Conservation (phyloP, 2,113 vertebrate genomes). For the Procavia capensis region DNA sequence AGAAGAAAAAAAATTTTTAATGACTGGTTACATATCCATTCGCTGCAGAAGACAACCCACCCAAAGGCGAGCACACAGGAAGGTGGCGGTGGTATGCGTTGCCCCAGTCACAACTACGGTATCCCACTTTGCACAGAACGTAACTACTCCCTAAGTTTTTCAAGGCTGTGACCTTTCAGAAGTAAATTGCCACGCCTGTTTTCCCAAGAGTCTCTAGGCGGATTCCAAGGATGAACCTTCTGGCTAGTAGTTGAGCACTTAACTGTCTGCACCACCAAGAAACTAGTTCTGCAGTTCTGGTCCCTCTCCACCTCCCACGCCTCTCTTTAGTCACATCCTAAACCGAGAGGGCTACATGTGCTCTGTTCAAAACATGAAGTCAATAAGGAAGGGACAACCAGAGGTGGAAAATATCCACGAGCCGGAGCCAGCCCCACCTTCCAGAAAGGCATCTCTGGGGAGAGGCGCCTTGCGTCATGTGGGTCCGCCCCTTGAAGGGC, state of each 20-base stretch:
- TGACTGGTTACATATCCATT: too few relatives aligned
- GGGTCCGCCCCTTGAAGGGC: constrained; percentile 39
- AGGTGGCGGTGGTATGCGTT: background rate
- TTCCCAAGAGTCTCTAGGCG: background rate
- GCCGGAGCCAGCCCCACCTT: accelerated
- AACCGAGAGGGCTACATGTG: accelerated
- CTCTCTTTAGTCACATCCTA: background rate
- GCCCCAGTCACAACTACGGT: background rate
- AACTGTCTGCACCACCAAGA: background rate
- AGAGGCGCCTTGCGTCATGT: constrained; percentile 44
- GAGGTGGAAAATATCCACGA: background rate
- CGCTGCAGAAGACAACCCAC: background rate
- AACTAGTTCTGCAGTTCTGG: background rate
- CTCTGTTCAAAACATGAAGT: accelerated
- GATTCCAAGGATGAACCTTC: background rate
- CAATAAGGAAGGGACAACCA: background rate
- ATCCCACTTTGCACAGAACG: background rate
- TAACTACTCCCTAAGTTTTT: background rate
- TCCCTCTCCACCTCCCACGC: background rate
- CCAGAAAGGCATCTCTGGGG: background rate
- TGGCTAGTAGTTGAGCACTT: background rate
- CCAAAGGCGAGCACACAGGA: background rate
- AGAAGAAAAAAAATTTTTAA: too few relatives aligned
- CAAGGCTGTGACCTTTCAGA: background rate
- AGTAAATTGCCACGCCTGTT: background rate